Evolutionary conservation across 2,888 invertebrate genomes (phyloP), one percentile per base, ranked within the genome.

Genomic region (Trichacis sp.): DNA sequence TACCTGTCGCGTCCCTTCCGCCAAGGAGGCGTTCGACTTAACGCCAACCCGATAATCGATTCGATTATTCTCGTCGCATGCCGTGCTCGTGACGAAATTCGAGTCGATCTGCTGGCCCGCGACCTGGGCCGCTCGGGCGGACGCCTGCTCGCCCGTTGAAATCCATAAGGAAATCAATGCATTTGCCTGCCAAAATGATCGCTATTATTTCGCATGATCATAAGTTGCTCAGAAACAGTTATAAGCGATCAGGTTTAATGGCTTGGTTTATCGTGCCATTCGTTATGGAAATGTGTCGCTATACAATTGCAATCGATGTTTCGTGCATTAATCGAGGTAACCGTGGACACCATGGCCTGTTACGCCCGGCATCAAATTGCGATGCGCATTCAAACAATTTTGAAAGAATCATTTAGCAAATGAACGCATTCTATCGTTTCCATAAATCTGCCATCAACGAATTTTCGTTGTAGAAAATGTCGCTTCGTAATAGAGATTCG

Each of bases 1-100:
- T 59, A 59, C 58, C 47, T 59, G 58, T 46, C 58, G 45, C 58
- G 42, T 49, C 59, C 59, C 48, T 59, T 59, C 49, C 59, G 53
- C 48, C 48, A 40, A 53, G 48, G 59, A 59, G 53, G 53, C 49
- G 59, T 53, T 53, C 48, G 59, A 59, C 59, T 59, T 53, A 59
- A 59, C 47, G 53, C 59, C 48, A 24, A 59, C 29, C 24, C 53
- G 59, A 53, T 59, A 59, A 59, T 59, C 59, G 59, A 53, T 59
- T 59, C 49, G 59, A 59, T 53, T 59, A 59, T 48, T 59, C 43
- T 43, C 20, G 11, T 43, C 43, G 19, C 8, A 15, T 36, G 12
- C 36, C n/a, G n/a, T n/a, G n/a, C 58, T 30, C 30, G 14, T 51
- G 45, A 33, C 45, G 46, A 51, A 51, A 58, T 58, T 51, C 30